Evolutionary conservation across 2,797 vertebrate genomes (phyloP).

Genomic region (Taeniopygia guttata): DNA sequence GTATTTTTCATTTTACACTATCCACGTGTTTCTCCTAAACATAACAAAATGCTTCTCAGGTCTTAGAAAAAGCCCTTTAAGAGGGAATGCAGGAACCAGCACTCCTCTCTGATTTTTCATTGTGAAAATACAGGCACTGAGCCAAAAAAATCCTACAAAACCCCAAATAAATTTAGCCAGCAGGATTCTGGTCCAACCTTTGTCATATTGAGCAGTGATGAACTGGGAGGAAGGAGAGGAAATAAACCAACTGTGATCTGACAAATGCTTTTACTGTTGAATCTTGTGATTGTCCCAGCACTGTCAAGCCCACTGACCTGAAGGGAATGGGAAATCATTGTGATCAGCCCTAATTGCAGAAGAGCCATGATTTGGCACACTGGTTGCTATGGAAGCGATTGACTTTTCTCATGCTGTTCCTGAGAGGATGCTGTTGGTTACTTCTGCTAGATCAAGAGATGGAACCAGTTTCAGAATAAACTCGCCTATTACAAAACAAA

Average conservation of each 20-base stretch:
- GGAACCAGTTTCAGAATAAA: not conserved
- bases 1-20: not conserved
- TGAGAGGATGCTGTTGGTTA: not conserved
- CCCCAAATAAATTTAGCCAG: not conserved
- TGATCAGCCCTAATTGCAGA: not conserved
- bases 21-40: not conserved
- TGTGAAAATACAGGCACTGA: not conserved
- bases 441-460: not conserved
- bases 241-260: not conserved
- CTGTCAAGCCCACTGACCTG: slow-evolving; percentile 26
- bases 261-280: not conserved
- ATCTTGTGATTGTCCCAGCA: not conserved
- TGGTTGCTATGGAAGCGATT: not conserved
- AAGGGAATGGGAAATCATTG: slow-evolving; percentile 41
- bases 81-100: not conserved
- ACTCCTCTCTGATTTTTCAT: not conserved
- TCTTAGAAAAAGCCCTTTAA: not conserved
- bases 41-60: not conserved
- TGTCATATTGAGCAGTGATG: not conserved
- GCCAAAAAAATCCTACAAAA: not conserved
- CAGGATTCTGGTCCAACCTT: not conserved
- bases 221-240: not conserved
- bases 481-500: not conserved
- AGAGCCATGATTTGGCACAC: not conserved
- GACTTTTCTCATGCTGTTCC: not conserved